Base-by-base conservation (phyloP, 1,140 invertebrate genomes). In the Formica exsecta region DNA sequence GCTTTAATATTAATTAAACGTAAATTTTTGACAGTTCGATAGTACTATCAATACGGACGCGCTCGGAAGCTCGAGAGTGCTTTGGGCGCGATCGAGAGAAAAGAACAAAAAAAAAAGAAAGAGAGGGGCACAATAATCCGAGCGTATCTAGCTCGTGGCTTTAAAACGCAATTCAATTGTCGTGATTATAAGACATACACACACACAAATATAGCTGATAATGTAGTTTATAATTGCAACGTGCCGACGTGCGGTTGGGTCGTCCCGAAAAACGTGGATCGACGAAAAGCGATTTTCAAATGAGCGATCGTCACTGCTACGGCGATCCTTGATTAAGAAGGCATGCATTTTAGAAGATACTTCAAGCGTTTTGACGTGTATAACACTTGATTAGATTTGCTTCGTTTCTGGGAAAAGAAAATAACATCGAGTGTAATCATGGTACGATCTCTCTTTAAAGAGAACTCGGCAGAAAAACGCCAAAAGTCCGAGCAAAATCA, bases 151-250 rank as follows among this genome's bases (percentile, higher is more conserved):
- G 48, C 29, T 68, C 62, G 62, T 62, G 62, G 32, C 76, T 79
- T 54, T 80, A 54, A 68, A 65, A 51, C 57, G 51, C 64, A 80
- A 89, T 89, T 66, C 76, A 75, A 85, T 61, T 32, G n/a, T 89
- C 84, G 64, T 81, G 36, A 87, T 38, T 77, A 54, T 85, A 86
- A 71, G 71, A 86, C 59, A 38, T 5, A 70, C 16, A 75, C 22
- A 59, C 22, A 76, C 25, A 76, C 38, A 54, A 54, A 81, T 68
- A 61, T 86, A 89, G 88, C 11, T 89, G 48, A 41, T 66, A 41
- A 79, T 38, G 57, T 89, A 89, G 87, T 76, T 81, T 25, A 11
- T 86, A 86, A 89, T 77, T 44, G 32, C 86, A 86, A 88, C 66
- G 77, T 68, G 79, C 85, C 73, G 77, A 83, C 76, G 71, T 70